Percentiles rank a stretch among this genome's conserved stretches.
These are phyloP conservation scores for Seladonia tumulorum DNA, from an alignment of 2,888 invertebrate species.

Conservation along the genomic window DNA sequence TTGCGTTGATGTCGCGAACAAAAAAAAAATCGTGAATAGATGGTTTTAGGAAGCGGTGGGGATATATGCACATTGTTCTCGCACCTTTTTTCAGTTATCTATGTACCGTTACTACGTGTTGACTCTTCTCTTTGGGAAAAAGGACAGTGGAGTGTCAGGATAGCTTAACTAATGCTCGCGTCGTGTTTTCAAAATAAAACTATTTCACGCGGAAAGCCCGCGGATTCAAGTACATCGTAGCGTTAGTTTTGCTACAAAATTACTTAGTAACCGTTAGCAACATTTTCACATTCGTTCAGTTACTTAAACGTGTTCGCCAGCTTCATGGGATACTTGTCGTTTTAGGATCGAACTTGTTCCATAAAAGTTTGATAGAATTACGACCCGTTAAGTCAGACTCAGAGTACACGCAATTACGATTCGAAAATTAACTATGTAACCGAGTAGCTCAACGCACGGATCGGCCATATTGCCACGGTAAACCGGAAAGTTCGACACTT, in stretches of 20 bases:
- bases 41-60: conserved; percentile 2
- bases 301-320: background rate
- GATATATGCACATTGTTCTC: background rate
- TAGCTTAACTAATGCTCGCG: background rate
- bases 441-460: background rate
- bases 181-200: background rate
- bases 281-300: background rate
- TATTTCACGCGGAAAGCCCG: background rate
- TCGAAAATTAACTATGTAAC: background rate
- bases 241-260: background rate
- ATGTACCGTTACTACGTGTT: background rate
- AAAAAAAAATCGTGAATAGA: conserved; percentile 7
- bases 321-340: background rate
- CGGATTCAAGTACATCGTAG: background rate
- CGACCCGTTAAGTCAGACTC: background rate
- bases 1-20: background rate
- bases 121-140: background rate
- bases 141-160: background rate
- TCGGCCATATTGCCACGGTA: background rate
- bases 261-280: background rate
- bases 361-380: conserved; percentile 1
- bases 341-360: background rate
- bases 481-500: background rate
- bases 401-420: background rate
- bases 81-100: background rate